phyloP scores from a whole-genome alignment of 2,113 vertebrate species.

The Marcusenius ussheri region DNA sequence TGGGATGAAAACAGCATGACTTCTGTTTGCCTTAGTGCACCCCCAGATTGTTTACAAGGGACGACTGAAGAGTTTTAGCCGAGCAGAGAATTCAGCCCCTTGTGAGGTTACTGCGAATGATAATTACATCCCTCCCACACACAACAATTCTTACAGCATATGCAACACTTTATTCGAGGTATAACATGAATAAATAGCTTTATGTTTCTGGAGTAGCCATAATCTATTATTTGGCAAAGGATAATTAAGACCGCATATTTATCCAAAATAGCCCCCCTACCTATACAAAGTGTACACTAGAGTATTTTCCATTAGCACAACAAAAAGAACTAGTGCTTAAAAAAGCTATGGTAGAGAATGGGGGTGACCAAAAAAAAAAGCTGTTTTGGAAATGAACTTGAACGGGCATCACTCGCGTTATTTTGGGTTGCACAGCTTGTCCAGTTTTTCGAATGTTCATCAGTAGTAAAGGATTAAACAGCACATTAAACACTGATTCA shows the following conservation, averaged over 20 bases:
- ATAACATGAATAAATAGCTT: background rate
- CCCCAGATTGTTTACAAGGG: background rate
- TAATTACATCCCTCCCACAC: background rate
- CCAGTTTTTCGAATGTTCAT: background rate
- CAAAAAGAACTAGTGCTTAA: background rate
- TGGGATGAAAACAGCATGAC: background rate
- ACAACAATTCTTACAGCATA: background rate
- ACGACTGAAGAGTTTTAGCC: background rate
- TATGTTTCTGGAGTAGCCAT: background rate
- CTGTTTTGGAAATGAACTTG: background rate
- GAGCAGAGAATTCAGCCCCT: background rate
- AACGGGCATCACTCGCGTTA: background rate
- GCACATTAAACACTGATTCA: background rate
- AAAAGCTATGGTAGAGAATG: background rate
- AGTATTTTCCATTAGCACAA: background rate
- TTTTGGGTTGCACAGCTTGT: background rate
- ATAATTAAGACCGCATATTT: background rate
- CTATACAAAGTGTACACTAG: background rate
- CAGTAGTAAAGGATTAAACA: background rate
- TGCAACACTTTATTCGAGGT: background rate
- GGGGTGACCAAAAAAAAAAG: background rate
- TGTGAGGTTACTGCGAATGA: background rate
- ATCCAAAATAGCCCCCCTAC: background rate
- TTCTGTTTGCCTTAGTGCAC: background rate
- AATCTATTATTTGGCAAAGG: background rate